A percentile compares a stretch with the other conserved stretches of the same genome.
phyloP scores from a whole-genome alignment of 2,113 vertebrate species.

The Anguilla japonica region DNA sequence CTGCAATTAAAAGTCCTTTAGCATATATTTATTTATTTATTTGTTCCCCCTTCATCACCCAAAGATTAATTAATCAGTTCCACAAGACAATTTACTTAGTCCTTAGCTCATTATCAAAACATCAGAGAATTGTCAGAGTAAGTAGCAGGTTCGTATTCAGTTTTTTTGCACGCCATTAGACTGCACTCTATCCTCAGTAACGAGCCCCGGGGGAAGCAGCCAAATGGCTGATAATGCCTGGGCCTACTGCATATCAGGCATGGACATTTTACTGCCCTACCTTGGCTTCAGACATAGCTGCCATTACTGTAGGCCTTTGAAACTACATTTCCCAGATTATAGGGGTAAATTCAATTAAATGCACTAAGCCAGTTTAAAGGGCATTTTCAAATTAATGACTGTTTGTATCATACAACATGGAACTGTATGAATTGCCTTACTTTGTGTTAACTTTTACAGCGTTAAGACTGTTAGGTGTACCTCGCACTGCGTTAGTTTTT shows the following conservation, averaged over 20 bases:
- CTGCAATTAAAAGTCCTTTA: slow-evolving; percentile 4
- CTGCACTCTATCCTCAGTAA: not conserved
- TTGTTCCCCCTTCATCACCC: not conserved
- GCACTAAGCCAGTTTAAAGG: too few relatives aligned
- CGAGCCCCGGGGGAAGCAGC: not conserved
- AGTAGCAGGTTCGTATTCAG: not conserved
- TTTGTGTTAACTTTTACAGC: too few relatives aligned
- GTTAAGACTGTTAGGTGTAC: too few relatives aligned
- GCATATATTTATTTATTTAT: not conserved
- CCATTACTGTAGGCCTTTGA: not conserved
- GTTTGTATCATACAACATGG: too few relatives aligned
- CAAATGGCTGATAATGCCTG: not conserved
- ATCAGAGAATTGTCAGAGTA: not conserved
- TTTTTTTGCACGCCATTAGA: not conserved
- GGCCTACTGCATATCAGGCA: not conserved
- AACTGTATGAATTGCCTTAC: too few relatives aligned
- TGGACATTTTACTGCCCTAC: not conserved
- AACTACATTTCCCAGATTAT: not conserved
- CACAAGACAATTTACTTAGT: not conserved
- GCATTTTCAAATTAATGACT: too few relatives aligned
- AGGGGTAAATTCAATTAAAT: too few relatives aligned
- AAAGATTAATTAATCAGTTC: slow-evolving; percentile 4
- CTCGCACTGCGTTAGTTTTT: too few relatives aligned
- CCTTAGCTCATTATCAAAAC: not conserved
- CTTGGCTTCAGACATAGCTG: not conserved